Percentiles rank a stretch among this genome's conserved stretches.
phyloP scores from a whole-genome alignment of 1,140 invertebrate genomes.

The Drosophila sproati region DNA sequence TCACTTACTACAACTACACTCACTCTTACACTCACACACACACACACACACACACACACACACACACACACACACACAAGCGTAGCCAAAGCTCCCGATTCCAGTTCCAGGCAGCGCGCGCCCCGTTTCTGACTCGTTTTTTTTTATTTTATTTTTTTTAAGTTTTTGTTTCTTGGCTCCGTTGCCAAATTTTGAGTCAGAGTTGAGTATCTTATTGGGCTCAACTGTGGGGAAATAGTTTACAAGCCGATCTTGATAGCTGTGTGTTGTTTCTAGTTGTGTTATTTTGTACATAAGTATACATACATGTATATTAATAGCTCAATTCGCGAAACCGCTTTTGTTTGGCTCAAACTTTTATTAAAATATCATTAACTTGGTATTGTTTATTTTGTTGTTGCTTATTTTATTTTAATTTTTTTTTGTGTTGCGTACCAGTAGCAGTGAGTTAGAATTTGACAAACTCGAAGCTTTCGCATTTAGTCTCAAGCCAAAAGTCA shows the following conservation, averaged over 20 bases:
- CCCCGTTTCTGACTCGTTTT: conserved; percentile 10
- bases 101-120: conserved; percentile 31
- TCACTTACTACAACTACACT: conserved; percentile 24
- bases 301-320: too few relatives aligned
- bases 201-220: background rate
- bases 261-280: too few relatives aligned
- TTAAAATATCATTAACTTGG: too few relatives aligned
- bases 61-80: conserved; percentile 8
- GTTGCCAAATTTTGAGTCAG: background rate
- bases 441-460: conserved; percentile 11
- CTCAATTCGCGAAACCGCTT: too few relatives aligned
- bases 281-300: too few relatives aligned
- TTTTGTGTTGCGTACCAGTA: conserved; percentile 12
- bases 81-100: conserved; percentile 44
- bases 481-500: conserved; percentile 19
- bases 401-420: background rate
- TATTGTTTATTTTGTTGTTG: too few relatives aligned
- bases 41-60: conserved; percentile 8
- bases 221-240: background rate
- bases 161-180: background rate
- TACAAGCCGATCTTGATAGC: conserved; percentile 1
- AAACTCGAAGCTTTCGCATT: background rate
- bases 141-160: too few relatives aligned
- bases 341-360: too few relatives aligned
- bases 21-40: conserved; percentile 14